Base-by-base conservation (phyloP, 2,797 vertebrate genomes). In the Poeciliopsis presidionis region DNA sequence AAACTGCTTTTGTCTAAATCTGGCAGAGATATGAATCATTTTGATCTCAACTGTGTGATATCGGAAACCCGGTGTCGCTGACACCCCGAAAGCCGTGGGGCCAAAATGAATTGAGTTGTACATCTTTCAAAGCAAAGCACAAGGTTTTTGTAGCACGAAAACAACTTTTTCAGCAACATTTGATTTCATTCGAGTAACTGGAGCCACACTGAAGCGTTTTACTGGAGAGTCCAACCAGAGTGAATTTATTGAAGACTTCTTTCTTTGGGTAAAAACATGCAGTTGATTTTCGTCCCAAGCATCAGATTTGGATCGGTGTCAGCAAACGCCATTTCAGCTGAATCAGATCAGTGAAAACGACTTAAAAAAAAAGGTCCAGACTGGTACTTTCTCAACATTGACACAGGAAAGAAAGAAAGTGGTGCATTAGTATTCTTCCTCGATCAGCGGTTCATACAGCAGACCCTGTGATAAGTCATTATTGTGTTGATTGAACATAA, bases 401-500 rank as follows among this genome's bases (percentile, higher is more conserved):
- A 41, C 30, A 63, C 9, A n/a, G 72, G 2, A 67, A 13, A 59
- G 57, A 20, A 12, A 59, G 57, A 20, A 12, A 59, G 33, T 20
- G 65, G 30, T 45, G 7, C 12, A 43, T 51, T 4, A 55, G 33
- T 67, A 4, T 55, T 43, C 75, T 41, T 63, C 39, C 11, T 51
- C 22, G 63, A 74, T 55, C 70, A 63, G 33, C 30, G 39, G 20
- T 20, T 76, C 22, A 81, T 45, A 76, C 55, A 45, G 75, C 45
- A 45, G 53, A 77, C 46, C 65, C 8, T 43, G 45, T 8, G 75
- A 45, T 0, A 80, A 47, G 63, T 20, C 82, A 81, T 87, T 85
- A 69, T 77, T 87, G 70, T 86, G 89, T 81, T 86, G 84, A 88
- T 77, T 77, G 75, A 78, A 9, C 80, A 83, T 78, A 36, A 77